These are phyloP conservation scores for Oscheius myriophilus DNA, from an alignment of 2,888 invertebrate genomes.

Conservation along the genomic window DNA sequence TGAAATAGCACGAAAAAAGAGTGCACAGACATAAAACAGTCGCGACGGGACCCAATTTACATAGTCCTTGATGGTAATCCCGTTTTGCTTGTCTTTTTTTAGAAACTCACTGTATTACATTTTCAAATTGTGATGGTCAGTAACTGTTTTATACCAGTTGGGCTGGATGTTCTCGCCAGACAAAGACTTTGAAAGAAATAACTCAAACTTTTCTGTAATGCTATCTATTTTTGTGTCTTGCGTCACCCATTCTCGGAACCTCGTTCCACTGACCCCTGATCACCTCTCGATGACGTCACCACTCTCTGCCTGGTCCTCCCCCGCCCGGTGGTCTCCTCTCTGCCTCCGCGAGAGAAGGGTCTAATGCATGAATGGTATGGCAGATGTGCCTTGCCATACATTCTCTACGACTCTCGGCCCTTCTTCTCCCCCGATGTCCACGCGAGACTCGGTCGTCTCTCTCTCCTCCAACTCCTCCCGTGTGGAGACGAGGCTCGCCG, in stretches of 20 bases:
- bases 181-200: too few relatives aligned
- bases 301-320: background rate
- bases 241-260: background rate
- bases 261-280: background rate
- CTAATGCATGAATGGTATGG: constrained; percentile 25
- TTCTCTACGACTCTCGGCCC: constrained; percentile 1
- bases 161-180: too few relatives aligned
- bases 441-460: constrained; percentile 61
- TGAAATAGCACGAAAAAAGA: too few relatives aligned
- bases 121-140: too few relatives aligned
- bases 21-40: too few relatives aligned
- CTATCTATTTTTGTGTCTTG: too few relatives aligned
- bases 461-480: constrained; percentile 49
- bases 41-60: too few relatives aligned
- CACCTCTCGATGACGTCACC: background rate
- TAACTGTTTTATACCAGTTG: too few relatives aligned
- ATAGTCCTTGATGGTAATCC: too few relatives aligned
- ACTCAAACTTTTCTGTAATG: too few relatives aligned
- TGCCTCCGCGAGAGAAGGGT: background rate
- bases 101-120: too few relatives aligned
- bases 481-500: constrained; percentile 52
- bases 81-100: too few relatives aligned
- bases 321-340: background rate
- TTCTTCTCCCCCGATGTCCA: constrained; percentile 35
- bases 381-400: constrained; percentile 26